Base-by-base conservation (phyloP, 1,140 invertebrate species). In the Sinella curviseta region DNA sequence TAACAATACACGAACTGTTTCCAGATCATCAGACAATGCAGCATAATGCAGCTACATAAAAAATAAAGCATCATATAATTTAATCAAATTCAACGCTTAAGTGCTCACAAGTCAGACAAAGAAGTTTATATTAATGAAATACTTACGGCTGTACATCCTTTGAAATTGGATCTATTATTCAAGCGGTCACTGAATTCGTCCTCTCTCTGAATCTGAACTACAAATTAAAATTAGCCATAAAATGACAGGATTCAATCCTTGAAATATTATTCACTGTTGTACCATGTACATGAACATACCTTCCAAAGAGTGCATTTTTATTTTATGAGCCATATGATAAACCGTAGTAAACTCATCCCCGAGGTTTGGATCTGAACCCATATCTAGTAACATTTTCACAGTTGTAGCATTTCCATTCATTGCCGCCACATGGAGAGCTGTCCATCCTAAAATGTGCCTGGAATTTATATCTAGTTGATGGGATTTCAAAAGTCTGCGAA, bases 401-500 rank as follows among this genome's bases (percentile, higher is more conserved):
- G 90, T 90, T 31, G 90, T 89, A 28, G 87, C 77, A 82, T 91
- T 90, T 65, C 91, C 90, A 88, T 95, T 96, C 24, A 95, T 91
- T 33, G 93, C 92, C 77, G 95, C 94, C 70, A 92, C 76, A 36
- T 48, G 74, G 1, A 75, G 87, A 96, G 94, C 36, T 67, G 94
- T 96, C 95, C 95, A 97, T 48, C 95, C 95, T 35, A 95, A 87
- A 24, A 87, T 79, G 87, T 95, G 93, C 0, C 91, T 87, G 70
- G 83, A 81, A 87, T 94, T 93, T 8, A 91, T 88, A 85, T 92
- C 88, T 48, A 90, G 85, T 17, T 87, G 87, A 67, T 86, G 84
- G 20, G 76, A 81, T 48, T 28, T 78, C 67, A 81, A 76, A 86
- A 89, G 91, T 91, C 86, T 89, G 84, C 85, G 88, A 48, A 93